Evolutionary conservation across 2,113 vertebrate species (phyloP), one percentile per base, ranked within the genome.

Genomic region (Lophotis ruficrista): DNA sequence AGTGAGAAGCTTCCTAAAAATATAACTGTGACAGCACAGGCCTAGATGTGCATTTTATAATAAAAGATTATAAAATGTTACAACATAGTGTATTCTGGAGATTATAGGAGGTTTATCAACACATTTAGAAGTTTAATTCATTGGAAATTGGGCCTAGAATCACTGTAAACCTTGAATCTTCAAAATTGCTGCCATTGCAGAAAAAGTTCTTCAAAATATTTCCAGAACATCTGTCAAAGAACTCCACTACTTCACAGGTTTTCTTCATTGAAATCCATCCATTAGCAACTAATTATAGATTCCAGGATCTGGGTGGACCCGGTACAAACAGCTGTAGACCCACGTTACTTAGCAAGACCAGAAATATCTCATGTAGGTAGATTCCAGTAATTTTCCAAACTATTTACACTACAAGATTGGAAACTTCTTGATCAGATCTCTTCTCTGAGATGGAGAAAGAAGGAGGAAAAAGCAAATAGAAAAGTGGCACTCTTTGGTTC

Each of bases 221-320:
- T 70, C 23, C 21, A 43, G 45, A 85, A 53, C 0, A 18, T 47
- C 6, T 56, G 9, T 33, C 5, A 24, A 66, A 84, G 38, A 6
- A 2, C 0, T 1, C 5, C 5, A 20, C 2, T 18, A 3, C 2
- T 53, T 65, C 35, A 61, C 6, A 8, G 7, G 5, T 47, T 50
- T 88, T 60, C 6, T 3, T 50, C 12, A 31, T 3, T 56, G 18
- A 35, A 72, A 57, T n/a, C 2, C 6, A 35, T 10, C 6, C 38
- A 33, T 54, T 68, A 66, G 4, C 9, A 64, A 2, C 3, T 11
- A 38, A n/a, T 16, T 4, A 19, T 22, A 31, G 1, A 12, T 70
- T 35, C 7, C 14, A n/a, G 3, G 31, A 7, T 5, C 6, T 51
- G 7, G 7, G 9, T 24, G 65, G 50, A 71, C 4, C 2, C 2